Base-by-base conservation (phyloP, 2,888 invertebrate species). In the Lepetodrilus schrolli region DNA sequence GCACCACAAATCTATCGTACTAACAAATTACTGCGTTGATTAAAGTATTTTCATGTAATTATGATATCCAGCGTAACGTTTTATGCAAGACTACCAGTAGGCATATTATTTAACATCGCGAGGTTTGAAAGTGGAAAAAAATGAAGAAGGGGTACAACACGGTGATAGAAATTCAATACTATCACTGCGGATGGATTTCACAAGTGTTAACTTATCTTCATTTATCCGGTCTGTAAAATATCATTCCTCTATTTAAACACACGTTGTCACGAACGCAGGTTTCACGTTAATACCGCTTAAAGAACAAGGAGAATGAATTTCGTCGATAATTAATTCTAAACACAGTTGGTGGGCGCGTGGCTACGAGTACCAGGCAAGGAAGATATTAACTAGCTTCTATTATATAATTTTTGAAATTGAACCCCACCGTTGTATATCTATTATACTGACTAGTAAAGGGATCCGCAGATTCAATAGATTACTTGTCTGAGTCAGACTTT, bases 41-140 rank as follows among this genome's bases (percentile, higher is more conserved):
- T 58, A 58, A 58, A 30, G 26, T 34, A 58, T 30, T 58, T 58
- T 58, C 58, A 30, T 26, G 26, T 30, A 30, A 58, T 58, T 58
- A 58, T 58, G 30, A 26, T 58, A 34, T 58, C 30, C 58, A 30
- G 7, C 17, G 13, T 58, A 34, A 30, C 58, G 17, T 13, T 58
- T 34, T 13, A 23, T n/a, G 30, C 58, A 30, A 58, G 17, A 30
- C 13, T 17, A 26, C 34, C 58, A 13, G 58, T 30, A 26, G 21
- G 17, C 17, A 20, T 48, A 4, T 7, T 23, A 17, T 30, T 23
- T 58, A 17, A 17, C 34, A 30, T 58, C 26, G 34, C 26, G 30
- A 17, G 3, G n/a, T 17, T 10, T 58, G 17, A 58, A 58, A 58
- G 26, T 58, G 58, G 34, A 58, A 58, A 58, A 30, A 30, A 58